These are phyloP conservation scores for Melanogrammus aeglefinus DNA, from an alignment of 2,797 vertebrate species.

Conservation along the genomic window DNA sequence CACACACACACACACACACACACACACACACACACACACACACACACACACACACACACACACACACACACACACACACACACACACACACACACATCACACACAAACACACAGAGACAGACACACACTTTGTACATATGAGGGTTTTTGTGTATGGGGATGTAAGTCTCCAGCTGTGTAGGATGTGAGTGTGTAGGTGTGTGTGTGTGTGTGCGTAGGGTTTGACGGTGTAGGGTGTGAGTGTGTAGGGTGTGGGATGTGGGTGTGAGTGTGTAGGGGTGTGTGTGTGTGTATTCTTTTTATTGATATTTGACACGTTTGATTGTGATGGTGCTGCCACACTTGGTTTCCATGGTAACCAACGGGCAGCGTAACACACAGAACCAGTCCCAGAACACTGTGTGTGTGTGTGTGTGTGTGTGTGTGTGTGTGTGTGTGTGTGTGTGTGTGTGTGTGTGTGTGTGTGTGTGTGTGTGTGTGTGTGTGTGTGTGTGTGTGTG, in stretches of 20 bases:
- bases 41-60: background rate
- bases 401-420: conserved; percentile 48
- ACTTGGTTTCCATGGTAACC: background rate
- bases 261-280: too few relatives aligned
- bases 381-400: too few relatives aligned
- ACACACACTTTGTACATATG: background rate
- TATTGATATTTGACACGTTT: too few relatives aligned
- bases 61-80: too few relatives aligned
- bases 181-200: too few relatives aligned
- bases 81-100: too few relatives aligned
- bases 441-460: conserved; percentile 28
- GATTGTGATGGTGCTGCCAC: background rate
- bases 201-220: too few relatives aligned
- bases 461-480: conserved; percentile 13
- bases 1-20: conserved; percentile 58
- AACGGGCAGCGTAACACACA: background rate
- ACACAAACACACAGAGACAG: too few relatives aligned
- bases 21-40: conserved; percentile 52
- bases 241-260: too few relatives aligned
- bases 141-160: background rate
- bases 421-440: conserved; percentile 35
- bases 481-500: background rate
- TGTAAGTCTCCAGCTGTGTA: background rate
- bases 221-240: too few relatives aligned
- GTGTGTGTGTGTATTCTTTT: too few relatives aligned